Conservation (phyloP, 2,888 invertebrate genomes). For the Ephialtes manifestator region DNA sequence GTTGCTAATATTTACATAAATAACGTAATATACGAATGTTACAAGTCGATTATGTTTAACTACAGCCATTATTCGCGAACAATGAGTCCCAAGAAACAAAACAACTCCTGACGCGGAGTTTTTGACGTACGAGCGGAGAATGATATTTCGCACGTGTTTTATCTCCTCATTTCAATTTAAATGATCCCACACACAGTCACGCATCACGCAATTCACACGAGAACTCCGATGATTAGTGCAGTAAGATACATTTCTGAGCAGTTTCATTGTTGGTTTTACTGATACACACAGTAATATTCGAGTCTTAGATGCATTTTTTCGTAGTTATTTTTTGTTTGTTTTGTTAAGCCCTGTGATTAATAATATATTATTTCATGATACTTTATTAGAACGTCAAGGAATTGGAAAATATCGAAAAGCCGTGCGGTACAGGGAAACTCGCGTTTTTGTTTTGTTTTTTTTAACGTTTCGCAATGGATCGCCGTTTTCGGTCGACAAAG, state of each 20-base stretch:
- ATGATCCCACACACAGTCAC: slow-evolving; percentile 46
- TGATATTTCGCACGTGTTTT: slow-evolving; percentile 26
- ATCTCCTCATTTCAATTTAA: slow-evolving; percentile 27
- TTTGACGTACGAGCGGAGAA: slow-evolving; percentile 36
- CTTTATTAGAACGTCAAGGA: slow-evolving; percentile 52
- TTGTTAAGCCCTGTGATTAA: slow-evolving; percentile 53
- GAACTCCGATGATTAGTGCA: slow-evolving; percentile 59
- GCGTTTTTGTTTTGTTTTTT: slow-evolving; percentile 25
- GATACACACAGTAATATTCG: slow-evolving; percentile 60
- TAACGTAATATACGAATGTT: slow-evolving; percentile 77
- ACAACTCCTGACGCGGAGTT: slow-evolving; percentile 26
- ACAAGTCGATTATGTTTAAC: slow-evolving; percentile 76
- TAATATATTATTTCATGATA: slow-evolving; percentile 40
- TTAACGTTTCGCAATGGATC: slow-evolving; percentile 24
- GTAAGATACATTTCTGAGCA: slow-evolving; percentile 72
- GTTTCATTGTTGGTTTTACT: slow-evolving; percentile 63
- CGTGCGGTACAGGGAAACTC: slow-evolving; percentile 36
- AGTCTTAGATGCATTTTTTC: slow-evolving; percentile 62
- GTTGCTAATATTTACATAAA: slow-evolving; percentile 82
- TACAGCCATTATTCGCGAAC: slow-evolving; percentile 57
- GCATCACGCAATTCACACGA: slow-evolving; percentile 44
- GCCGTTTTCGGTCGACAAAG: slow-evolving; percentile 33
- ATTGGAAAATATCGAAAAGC: slow-evolving; percentile 71
- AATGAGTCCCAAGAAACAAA: slow-evolving; percentile 40
- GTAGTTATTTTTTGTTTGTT: slow-evolving; percentile 12